These are phyloP conservation scores for Diplodus puntazzo DNA, from an alignment of 2,797 vertebrate genomes.

Conservation along the genomic window DNA sequence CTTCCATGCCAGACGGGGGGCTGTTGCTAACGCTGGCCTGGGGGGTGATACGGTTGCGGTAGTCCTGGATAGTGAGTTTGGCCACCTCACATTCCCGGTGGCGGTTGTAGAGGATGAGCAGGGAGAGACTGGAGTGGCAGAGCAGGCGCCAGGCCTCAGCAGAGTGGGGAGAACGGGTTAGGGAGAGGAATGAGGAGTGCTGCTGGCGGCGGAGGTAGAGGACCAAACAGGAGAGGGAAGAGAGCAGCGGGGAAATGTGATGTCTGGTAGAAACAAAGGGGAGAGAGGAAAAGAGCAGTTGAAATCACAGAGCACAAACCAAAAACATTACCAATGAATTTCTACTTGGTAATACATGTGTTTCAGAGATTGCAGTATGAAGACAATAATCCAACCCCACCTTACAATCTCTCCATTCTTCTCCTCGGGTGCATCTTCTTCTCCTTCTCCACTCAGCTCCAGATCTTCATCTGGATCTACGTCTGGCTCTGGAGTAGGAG, in stretches of 20 bases:
- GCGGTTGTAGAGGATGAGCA: slow-evolving; percentile 88
- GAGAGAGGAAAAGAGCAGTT: slow-evolving; percentile 11
- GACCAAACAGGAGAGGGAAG: slow-evolving; percentile 86
- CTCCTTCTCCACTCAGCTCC: slow-evolving; percentile 76
- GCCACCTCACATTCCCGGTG: slow-evolving; percentile 88
- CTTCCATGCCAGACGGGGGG: slow-evolving; percentile 76
- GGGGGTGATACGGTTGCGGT: slow-evolving; percentile 74
- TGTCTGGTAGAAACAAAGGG: slow-evolving; percentile 71
- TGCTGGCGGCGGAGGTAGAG: slow-evolving; percentile 85
- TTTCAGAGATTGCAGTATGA: not conserved
- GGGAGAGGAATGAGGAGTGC: slow-evolving; percentile 83
- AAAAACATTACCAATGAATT: slow-evolving; percentile 20
- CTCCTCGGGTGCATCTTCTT: slow-evolving; percentile 72
- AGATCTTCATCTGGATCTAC: slow-evolving; percentile 79
- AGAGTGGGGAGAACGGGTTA: slow-evolving; percentile 81
- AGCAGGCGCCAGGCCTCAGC: slow-evolving; percentile 87
- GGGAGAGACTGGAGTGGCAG: slow-evolving; percentile 87
- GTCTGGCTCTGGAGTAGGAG: slow-evolving; percentile 81
- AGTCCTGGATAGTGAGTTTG: slow-evolving; percentile 86
- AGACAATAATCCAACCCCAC: slow-evolving; percentile 54
- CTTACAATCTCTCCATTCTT: slow-evolving; percentile 81
- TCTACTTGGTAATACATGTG: not conserved
- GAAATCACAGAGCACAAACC: not conserved
- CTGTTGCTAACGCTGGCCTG: slow-evolving; percentile 25
- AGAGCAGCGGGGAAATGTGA: slow-evolving; percentile 84